Percentiles rank a stretch among this genome's conserved stretches.
Evolutionary conservation across 1,140 invertebrate genomes (phyloP).

Genomic region (Penaeus indicus): DNA sequence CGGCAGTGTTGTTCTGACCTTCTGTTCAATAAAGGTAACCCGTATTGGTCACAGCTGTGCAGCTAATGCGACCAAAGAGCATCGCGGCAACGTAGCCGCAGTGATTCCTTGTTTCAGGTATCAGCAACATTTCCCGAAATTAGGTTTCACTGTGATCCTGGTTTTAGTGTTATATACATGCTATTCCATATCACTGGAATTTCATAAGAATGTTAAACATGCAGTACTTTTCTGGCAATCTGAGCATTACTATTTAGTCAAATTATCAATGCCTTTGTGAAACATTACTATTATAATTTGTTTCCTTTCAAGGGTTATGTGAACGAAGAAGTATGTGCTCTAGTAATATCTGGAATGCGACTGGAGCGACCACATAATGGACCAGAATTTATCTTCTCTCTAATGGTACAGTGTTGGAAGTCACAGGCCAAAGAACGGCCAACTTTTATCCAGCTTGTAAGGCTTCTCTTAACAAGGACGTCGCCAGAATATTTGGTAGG

Average conservation of each 20-base stretch:
- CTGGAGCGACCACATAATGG: conserved; percentile 25
- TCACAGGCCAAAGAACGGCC: conserved; percentile 29
- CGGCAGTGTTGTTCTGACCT: no score
- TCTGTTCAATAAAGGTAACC: no score
- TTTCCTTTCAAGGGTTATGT: background rate
- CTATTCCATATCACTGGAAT: no score
- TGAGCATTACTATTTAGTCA: background rate
- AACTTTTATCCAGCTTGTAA: conserved; percentile 42
- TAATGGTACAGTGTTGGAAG: conserved; percentile 44
- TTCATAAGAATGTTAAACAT: no score
- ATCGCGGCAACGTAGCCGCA: no score
- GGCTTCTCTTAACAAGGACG: conserved; percentile 35
- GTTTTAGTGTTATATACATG: no score
- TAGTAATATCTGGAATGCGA: background rate
- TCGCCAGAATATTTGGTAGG: conserved; percentile 17
- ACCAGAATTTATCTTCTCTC: conserved; percentile 25
- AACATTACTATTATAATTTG: background rate
- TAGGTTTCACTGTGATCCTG: no score
- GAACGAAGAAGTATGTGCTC: conserved; percentile 6
- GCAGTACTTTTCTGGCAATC: background rate
- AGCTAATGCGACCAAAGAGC: no score
- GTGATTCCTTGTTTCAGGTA: no score
- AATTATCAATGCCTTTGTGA: background rate
- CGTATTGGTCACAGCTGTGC: no score
- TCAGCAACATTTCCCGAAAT: no score